These are phyloP conservation scores for Zoanthus solanderi DNA, from an alignment of 92 coral and sea anemone genomes.

Conservation along the genomic window DNA sequence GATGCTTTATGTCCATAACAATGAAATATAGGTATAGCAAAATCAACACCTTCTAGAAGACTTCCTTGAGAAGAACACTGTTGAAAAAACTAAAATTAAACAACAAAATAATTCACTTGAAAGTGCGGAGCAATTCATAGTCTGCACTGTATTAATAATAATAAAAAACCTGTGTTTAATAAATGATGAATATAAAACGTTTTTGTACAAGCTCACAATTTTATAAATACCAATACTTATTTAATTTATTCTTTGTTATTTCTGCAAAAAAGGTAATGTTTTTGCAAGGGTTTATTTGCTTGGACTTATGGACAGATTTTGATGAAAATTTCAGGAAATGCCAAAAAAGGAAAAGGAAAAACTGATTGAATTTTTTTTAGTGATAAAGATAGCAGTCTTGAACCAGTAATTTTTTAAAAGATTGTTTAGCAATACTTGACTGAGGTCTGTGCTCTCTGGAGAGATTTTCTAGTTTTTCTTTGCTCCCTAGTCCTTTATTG, in stretches of 20 bases:
- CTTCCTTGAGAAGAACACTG: constrained; percentile 20
- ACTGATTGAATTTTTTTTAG: too few species aligned
- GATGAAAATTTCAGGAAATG: too few species aligned
- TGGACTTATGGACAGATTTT: too few species aligned
- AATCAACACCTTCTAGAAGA: constrained; percentile 19
- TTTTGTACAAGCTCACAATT: background rate
- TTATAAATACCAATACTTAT: too few species aligned
- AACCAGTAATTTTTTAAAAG: background rate
- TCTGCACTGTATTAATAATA: too few species aligned
- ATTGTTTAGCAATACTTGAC: background rate
- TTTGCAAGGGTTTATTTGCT: too few species aligned
- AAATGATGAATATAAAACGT: background rate
- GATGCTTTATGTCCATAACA: constrained; percentile 69
- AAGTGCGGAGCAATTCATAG: background rate
- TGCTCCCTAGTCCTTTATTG: too few species aligned
- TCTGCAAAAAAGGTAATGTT: too few species aligned
- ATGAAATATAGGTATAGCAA: constrained; percentile 64
- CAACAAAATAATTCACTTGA: background rate
- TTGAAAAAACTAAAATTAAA: background rate
- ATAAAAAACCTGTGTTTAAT: background rate
- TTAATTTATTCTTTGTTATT: too few species aligned
- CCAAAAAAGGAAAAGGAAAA: too few species aligned
- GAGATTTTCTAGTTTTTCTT: background rate
- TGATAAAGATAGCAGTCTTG: background rate
- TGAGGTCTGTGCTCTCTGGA: background rate